Evolutionary conservation across 2,797 vertebrate genomes (phyloP), one percentile per base, ranked within the genome.

Genomic region (Platalea minor): DNA sequence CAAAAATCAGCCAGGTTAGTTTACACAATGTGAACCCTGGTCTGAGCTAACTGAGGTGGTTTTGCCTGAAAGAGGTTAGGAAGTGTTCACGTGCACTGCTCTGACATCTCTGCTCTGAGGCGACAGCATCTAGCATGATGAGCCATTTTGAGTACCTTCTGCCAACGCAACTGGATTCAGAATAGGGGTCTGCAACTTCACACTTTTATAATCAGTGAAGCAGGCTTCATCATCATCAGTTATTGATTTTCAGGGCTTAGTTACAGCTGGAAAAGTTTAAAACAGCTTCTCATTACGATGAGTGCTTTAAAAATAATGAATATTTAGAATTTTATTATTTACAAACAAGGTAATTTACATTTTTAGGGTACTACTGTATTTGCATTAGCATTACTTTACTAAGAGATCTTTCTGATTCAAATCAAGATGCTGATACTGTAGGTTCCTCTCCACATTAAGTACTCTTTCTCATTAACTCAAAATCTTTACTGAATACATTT

Each of bases 251-350:
- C 59, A 85, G 59, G 37, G 18, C 79, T 92, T 79, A 65, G 57
- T 83, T 83, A 75, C 50, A 59, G 37, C 74, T 92, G 59, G 26
- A 79, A 51, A 43, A 93, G 63, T 93, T 87, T 78, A 35, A 87
- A 89, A 74, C 43, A 80, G 35, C 43, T 92, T 92, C 84, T 77
- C 56, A 53, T 91, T 80, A 92, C 37, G 60, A 67, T 6, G 1
- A 89, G 89, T 74, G 78, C 24, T 88, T 93, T 91, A 63, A 91
- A 93, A 93, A 63, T 64, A 92, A 81, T 73, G 37, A 73, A 69
- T 82, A 91, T 93, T 89, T 82, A 69, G 21, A 76, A 85, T 67
- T 84, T 63, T 79, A 83, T 70, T 96, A 80, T 95, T 95, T 95
- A 92, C 78, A 85, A 94, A 94, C 54, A 87, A 73, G 61, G 31